Conservation (phyloP, 2,113 vertebrate genomes). For the Psilopogon haemacephalus region DNA sequence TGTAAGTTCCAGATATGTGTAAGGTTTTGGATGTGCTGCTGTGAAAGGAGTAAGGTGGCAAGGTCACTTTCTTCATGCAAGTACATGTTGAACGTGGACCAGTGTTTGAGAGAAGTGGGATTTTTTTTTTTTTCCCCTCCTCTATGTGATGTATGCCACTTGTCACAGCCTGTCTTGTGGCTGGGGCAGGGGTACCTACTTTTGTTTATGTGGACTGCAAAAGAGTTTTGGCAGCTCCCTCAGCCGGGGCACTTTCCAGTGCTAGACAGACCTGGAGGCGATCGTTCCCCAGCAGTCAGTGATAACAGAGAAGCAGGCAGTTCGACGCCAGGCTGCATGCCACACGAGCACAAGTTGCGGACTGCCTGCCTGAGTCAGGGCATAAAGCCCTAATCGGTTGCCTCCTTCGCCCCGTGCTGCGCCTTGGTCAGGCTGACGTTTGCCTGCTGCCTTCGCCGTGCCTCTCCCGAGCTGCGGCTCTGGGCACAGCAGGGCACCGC, state of each 20-base stretch:
- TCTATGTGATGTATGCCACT: not conserved
- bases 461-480: not conserved
- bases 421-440: fast-evolving
- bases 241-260: not conserved
- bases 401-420: fast-evolving
- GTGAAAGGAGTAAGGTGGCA: not conserved
- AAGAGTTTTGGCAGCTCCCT: not conserved
- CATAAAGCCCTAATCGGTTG: not conserved
- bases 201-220: not conserved
- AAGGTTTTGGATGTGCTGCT: not conserved
- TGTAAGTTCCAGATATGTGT: fast-evolving
- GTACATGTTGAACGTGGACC: not conserved
- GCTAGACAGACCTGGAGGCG: not conserved
- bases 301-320: fast-evolving
- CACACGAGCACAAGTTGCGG: too few relatives aligned
- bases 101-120: not conserved
- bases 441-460: fast-evolving
- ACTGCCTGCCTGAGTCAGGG: fast-evolving
- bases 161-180: not conserved
- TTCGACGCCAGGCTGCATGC: not conserved
- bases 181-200: not conserved
- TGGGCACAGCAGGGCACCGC: not conserved
- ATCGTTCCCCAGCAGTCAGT: fast-evolving
- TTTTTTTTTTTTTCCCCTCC: not conserved
- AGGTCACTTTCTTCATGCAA: not conserved